Evolutionary conservation across 2,113 vertebrate genomes (phyloP).

Genomic region (Sturnus vulgaris): DNA sequence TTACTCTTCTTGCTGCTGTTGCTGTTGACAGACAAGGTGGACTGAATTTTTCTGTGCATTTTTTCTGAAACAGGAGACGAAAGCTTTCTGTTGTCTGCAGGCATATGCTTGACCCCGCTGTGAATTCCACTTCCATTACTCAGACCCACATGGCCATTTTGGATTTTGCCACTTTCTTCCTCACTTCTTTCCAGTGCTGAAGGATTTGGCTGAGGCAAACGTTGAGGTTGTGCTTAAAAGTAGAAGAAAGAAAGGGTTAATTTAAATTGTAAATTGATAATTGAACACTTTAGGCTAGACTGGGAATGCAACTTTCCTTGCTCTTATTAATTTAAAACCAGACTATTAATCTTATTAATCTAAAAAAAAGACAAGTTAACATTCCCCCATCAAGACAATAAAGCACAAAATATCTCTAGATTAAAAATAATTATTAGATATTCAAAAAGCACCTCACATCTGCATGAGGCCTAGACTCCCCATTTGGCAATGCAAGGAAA

Average conservation of each 20-base stretch:
- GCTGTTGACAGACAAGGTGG: conserved; percentile 92
- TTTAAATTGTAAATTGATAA: background rate
- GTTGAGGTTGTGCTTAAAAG: conserved; percentile 85
- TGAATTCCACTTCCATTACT: conserved; percentile 80
- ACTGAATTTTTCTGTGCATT: conserved; percentile 91
- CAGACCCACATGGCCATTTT: conserved; percentile 71
- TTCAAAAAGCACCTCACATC: background rate
- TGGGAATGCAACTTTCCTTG: background rate
- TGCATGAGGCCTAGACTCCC: background rate
- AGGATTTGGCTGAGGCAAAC: conserved; percentile 75
- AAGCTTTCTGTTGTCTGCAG: conserved; percentile 76
- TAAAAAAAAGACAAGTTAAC: background rate
- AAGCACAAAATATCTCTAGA: background rate
- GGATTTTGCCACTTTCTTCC: conserved; percentile 75
- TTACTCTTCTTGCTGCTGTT: conserved; percentile 88
- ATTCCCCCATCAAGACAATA: background rate
- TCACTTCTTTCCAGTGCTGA: conserved; percentile 70
- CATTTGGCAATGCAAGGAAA: background rate
- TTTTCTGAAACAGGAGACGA: conserved; percentile 87
- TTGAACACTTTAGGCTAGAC: background rate
- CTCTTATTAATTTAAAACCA: background rate
- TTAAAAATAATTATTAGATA: background rate
- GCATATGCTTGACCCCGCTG: conserved; percentile 56
- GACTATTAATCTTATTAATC: background rate
- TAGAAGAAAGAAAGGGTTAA: background rate